Evolutionary conservation across 2,888 invertebrate genomes (phyloP).

Genomic region (Dermolepida albohirtum): DNA sequence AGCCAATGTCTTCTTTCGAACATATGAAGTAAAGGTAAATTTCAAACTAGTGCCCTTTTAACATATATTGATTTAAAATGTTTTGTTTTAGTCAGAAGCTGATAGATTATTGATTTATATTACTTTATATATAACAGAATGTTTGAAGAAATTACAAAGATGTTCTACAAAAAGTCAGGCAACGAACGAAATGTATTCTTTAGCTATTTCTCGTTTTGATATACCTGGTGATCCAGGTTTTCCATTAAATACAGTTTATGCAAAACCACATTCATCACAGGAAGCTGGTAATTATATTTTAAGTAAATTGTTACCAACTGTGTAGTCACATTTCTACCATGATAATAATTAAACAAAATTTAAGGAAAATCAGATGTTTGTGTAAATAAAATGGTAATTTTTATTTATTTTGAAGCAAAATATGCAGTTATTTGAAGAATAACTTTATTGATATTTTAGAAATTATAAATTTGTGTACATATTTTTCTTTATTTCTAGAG

Average conservation of each 20-base stretch:
- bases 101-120: constrained; percentile 97
- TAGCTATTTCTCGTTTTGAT: constrained; percentile 95
- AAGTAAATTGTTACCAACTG: too few species aligned
- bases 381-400: too few species aligned
- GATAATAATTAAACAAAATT: too few species aligned
- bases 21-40: constrained; percentile 95
- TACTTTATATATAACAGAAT: constrained; percentile 97
- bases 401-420: too few species aligned
- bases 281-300: constrained; percentile 78
- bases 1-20: constrained; percentile 98
- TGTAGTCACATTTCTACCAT: too few species aligned
- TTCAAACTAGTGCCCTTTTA: background rate
- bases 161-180: constrained; percentile 91
- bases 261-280: constrained; percentile 80
- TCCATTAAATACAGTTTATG: constrained; percentile 95
- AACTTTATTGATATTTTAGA: background rate
- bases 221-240: constrained; percentile 96
- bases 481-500: constrained; percentile 70
- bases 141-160: constrained; percentile 92
- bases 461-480: constrained; percentile 6
- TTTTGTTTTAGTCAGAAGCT: constrained; percentile 84
- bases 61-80: background rate
- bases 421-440: too few species aligned
- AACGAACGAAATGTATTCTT: constrained; percentile 94
- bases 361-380: too few species aligned